Evolutionary conservation across 2,797 vertebrate species (phyloP).

Genomic region (Pristis pectinata): DNA sequence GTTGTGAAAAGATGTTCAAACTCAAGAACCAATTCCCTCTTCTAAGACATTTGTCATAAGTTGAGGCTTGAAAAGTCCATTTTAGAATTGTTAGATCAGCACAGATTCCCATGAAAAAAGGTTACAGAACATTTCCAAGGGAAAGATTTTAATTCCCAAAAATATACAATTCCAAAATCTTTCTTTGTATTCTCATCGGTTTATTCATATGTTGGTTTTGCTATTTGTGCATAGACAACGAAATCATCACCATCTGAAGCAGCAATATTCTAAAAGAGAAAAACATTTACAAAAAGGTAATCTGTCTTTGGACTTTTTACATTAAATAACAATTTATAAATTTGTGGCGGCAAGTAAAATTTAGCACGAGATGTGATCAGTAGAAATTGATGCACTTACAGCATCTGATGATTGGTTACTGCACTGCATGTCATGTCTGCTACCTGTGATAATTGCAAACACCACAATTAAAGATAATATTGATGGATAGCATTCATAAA

Average conservation of each 20-base stretch:
- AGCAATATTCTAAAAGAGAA: neutral
- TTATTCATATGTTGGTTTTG: neutral
- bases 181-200: neutral
- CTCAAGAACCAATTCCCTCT: neutral
- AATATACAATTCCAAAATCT: neutral
- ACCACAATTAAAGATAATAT: neutral
- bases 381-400: neutral
- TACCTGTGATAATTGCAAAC: neutral
- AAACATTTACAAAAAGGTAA: neutral
- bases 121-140: neutral
- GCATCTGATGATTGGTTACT: neutral
- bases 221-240: conserved; percentile 1
- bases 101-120: neutral
- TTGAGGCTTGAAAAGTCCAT: neutral
- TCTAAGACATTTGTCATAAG: neutral
- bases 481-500: neutral
- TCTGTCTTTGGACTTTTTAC: neutral
- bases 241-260: neutral
- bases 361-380: neutral
- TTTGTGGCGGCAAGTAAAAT: neutral
- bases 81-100: neutral
- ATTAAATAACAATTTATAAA: neutral
- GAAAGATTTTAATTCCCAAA: neutral
- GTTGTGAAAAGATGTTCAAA: neutral
- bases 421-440: too few species aligned